A percentile compares a stretch with the other conserved stretches of the same genome.
These are phyloP conservation scores for Sebastes glaucus DNA, from an alignment of 2,797 vertebrate genomes.

Conservation along the genomic window DNA sequence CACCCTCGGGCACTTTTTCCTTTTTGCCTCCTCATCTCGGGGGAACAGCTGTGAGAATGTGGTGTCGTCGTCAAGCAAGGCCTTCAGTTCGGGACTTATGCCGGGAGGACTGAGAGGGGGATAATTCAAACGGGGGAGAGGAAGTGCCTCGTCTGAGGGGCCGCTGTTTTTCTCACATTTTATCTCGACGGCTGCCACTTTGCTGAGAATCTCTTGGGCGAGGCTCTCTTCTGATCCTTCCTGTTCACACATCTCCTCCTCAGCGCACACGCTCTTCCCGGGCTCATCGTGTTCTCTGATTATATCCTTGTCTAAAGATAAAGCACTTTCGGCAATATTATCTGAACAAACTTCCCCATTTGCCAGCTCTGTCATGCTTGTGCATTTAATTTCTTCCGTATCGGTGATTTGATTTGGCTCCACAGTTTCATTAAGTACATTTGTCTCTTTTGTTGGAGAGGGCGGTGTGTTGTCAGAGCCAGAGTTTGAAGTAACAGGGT, in stretches of 20 bases:
- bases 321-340: constrained; percentile 33
- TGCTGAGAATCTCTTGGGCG: constrained; percentile 65
- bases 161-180: constrained; percentile 75
- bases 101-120: constrained; percentile 66
- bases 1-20: constrained; percentile 90
- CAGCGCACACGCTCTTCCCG: neutral
- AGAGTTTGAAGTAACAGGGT: constrained; percentile 31
- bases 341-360: constrained; percentile 46
- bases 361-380: constrained; percentile 41
- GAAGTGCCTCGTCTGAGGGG: constrained; percentile 52
- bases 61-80: constrained; percentile 88
- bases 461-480: constrained; percentile 44
- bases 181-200: constrained; percentile 66
- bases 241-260: constrained; percentile 57
- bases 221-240: constrained; percentile 59
- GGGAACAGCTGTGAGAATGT: constrained; percentile 93
- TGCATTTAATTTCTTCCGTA: constrained; percentile 17
- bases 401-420: constrained; percentile 25
- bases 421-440: constrained; percentile 29
- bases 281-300: constrained; percentile 48
- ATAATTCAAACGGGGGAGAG: constrained; percentile 62
- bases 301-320: constrained; percentile 54
- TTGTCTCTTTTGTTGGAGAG: constrained; percentile 48
- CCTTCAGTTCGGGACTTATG: constrained; percentile 79
- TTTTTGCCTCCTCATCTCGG: constrained; percentile 84